Conservation (phyloP, 1,140 invertebrate species). For the Zaprionus ghesquierei region DNA sequence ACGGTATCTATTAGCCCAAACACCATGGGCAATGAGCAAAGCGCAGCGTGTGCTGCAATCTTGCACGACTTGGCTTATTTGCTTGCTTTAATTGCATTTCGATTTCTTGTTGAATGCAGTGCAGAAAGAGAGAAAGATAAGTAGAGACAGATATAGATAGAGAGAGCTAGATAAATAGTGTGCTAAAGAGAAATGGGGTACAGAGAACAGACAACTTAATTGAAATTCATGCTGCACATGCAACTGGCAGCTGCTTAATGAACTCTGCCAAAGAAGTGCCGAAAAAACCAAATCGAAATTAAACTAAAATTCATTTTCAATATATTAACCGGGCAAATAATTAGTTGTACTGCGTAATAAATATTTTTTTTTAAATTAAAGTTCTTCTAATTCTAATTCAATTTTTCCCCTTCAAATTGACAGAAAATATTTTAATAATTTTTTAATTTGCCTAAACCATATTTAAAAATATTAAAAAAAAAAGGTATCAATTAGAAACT, state of each 20-base stretch:
- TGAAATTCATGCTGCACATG: slow-evolving; percentile 9
- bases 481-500: too few relatives aligned
- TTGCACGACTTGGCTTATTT: slow-evolving; percentile 23
- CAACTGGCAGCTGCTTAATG: neutral
- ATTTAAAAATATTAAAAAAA: too few relatives aligned
- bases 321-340: too few relatives aligned
- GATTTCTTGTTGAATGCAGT: slow-evolving; percentile 51
- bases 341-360: too few relatives aligned
- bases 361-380: too few relatives aligned
- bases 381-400: too few relatives aligned
- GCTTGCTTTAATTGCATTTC: slow-evolving; percentile 66
- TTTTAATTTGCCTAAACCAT: too few relatives aligned
- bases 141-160: neutral
- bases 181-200: neutral
- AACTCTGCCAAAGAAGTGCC: neutral
- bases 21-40: slow-evolving; percentile 32
- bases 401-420: too few relatives aligned
- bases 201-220: slow-evolving; percentile 9
- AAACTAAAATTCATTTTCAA: too few relatives aligned
- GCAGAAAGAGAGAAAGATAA: neutral
- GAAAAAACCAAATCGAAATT: neutral
- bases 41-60: too few relatives aligned
- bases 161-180: neutral
- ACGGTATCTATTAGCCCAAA: slow-evolving; percentile 47
- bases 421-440: too few relatives aligned